Evolutionary conservation across 2,797 vertebrate species (phyloP).

Genomic region (Danio choprae): DNA sequence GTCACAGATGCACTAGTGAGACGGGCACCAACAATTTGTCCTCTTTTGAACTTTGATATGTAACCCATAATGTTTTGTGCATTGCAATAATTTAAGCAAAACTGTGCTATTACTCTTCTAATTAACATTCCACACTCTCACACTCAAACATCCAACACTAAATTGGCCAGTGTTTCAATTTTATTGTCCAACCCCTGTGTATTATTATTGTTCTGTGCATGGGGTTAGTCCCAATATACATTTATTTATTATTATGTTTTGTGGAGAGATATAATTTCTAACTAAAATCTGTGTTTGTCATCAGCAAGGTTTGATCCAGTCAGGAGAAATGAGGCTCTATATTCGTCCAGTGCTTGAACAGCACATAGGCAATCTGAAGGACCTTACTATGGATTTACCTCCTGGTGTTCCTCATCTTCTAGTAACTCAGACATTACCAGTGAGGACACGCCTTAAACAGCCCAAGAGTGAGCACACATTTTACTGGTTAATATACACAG

Average conservation of each 20-base stretch:
- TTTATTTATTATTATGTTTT: no score
- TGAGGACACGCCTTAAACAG: constrained; percentile 6
- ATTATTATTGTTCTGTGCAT: no score
- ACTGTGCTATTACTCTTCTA: no score
- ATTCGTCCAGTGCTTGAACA: constrained; percentile 57
- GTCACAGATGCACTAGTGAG: no score
- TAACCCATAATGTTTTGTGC: no score
- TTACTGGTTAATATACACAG: background rate
- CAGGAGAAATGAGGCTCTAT: constrained; percentile 35
- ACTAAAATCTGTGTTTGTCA: constrained; percentile 6
- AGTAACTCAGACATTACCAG: constrained; percentile 19
- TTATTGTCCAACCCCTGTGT: no score
- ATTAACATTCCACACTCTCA: no score
- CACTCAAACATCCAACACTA: no score
- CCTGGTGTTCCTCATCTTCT: constrained; percentile 51
- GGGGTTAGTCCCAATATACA: background rate
- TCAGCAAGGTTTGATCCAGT: constrained; percentile 60
- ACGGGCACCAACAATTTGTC: no score
- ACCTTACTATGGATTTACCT: background rate
- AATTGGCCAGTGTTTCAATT: no score
- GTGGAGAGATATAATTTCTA: background rate
- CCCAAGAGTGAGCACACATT: constrained; percentile 45
- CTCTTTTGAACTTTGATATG: no score
- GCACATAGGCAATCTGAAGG: constrained; percentile 44
- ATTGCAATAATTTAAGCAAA: no score